These are phyloP conservation scores for Peromyscus maniculatus DNA, from an alignment of 2,113 vertebrate genomes.

Conservation along the genomic window DNA sequence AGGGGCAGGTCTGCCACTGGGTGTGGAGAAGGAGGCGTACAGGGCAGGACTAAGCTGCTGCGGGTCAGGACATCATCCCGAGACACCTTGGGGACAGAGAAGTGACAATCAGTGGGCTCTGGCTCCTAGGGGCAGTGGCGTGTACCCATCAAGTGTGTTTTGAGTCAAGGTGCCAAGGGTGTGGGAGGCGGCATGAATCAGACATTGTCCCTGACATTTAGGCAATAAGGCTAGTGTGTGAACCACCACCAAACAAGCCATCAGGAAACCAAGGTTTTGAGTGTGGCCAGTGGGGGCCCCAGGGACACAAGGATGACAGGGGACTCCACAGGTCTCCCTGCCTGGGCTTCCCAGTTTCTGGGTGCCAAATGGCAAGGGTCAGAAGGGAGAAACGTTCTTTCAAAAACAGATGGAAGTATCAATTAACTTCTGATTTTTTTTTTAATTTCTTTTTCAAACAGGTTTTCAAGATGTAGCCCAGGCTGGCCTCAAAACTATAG, in stretches of 20 bases:
- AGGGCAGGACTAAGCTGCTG: not conserved
- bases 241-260: conserved; percentile 14
- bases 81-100: not conserved
- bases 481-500: not conserved
- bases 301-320: not conserved
- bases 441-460: no score
- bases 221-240: conserved; percentile 40
- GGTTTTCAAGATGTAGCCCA: not conserved
- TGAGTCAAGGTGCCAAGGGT: conserved; percentile 41
- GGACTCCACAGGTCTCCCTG: accelerated
- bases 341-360: not conserved
- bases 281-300: not conserved
- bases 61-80: accelerated
- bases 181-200: conserved; percentile 76
- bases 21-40: not conserved
- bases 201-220: conserved; percentile 82
- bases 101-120: not conserved
- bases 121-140: not conserved
- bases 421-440: not conserved
- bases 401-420: not conserved
- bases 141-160: not conserved
- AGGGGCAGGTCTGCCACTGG: not conserved
- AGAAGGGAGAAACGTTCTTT: accelerated
- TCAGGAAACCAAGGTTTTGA: conserved; percentile 18
- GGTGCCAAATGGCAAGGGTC: not conserved